Conservation (phyloP, 2,113 vertebrate species). For the Arenaria interpres region DNA sequence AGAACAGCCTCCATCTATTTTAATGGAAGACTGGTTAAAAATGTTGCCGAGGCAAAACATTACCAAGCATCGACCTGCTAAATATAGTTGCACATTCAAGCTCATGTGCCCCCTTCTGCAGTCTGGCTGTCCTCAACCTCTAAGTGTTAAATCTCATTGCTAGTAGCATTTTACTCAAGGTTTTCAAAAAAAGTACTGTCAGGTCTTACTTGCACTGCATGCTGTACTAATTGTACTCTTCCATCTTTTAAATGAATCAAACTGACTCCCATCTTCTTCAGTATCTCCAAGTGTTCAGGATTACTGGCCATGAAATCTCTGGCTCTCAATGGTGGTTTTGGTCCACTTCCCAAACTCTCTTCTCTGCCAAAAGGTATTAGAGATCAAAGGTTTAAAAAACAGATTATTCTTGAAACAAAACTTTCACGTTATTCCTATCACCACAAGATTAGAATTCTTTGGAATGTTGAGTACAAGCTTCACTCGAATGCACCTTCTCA, state of each 20-base stretch:
- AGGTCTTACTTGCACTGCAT: slow-evolving; percentile 90
- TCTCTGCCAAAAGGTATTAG: slow-evolving; percentile 74
- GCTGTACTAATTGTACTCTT: slow-evolving; percentile 95
- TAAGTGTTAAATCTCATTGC: neutral
- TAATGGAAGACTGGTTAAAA: neutral
- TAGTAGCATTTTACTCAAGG: neutral
- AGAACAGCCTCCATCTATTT: neutral
- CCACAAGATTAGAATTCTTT: neutral
- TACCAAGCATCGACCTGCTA: neutral
- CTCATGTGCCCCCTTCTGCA: neutral
- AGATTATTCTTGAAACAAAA: neutral
- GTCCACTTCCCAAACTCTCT: slow-evolving; percentile 82
- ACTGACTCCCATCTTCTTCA: slow-evolving; percentile 98
- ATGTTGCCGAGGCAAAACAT: neutral
- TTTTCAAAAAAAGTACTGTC: neutral
- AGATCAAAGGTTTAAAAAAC: neutral
- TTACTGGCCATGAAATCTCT: slow-evolving; percentile 99
- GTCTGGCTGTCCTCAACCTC: neutral
- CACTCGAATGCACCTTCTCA: neutral
- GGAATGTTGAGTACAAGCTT: neutral
- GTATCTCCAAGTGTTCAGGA: slow-evolving; percentile 94
- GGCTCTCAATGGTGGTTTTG: slow-evolving; percentile 90
- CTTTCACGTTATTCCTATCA: neutral
- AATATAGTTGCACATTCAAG: neutral
- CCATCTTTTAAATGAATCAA: slow-evolving; percentile 98